Conservation (phyloP, 2,888 invertebrate species). For the Trimorus sp. region DNA sequence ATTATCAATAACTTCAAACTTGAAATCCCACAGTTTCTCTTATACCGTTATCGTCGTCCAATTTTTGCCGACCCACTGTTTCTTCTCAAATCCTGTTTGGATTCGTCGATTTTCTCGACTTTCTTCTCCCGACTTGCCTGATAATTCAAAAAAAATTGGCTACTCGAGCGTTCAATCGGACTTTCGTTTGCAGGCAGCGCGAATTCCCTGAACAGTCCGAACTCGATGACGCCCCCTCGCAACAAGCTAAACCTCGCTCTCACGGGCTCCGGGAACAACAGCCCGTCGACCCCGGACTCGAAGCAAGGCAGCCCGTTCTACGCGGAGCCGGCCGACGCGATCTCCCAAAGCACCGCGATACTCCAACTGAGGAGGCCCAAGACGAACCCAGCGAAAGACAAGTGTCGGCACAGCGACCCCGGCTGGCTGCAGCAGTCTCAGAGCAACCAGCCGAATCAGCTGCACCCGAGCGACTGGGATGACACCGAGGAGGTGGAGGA, state of each 20-base stretch:
- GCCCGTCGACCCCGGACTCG: slow-evolving; percentile 78
- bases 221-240: slow-evolving; percentile 77
- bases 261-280: slow-evolving; percentile 77
- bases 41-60: too few species aligned
- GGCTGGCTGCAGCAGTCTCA: slow-evolving; percentile 77
- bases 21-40: too few species aligned
- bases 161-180: too few species aligned
- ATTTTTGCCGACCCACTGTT: too few species aligned
- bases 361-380: slow-evolving; percentile 75
- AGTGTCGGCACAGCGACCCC: slow-evolving; percentile 79
- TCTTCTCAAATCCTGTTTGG: too few species aligned
- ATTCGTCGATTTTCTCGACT: too few species aligned
- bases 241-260: slow-evolving; percentile 77
- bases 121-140: too few species aligned
- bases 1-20: too few species aligned
- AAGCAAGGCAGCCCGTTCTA: slow-evolving; percentile 94
- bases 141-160: too few species aligned
- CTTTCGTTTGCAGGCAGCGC: slow-evolving; percentile 81
- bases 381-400: slow-evolving; percentile 75
- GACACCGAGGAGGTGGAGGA: slow-evolving; percentile 78
- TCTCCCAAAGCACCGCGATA: slow-evolving; percentile 83
- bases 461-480: slow-evolving; percentile 80
- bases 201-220: slow-evolving; percentile 83
- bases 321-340: slow-evolving; percentile 93
- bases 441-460: slow-evolving; percentile 71